Conservation (phyloP, 2,888 invertebrate species). For the Tetanocera ferruginea region DNA sequence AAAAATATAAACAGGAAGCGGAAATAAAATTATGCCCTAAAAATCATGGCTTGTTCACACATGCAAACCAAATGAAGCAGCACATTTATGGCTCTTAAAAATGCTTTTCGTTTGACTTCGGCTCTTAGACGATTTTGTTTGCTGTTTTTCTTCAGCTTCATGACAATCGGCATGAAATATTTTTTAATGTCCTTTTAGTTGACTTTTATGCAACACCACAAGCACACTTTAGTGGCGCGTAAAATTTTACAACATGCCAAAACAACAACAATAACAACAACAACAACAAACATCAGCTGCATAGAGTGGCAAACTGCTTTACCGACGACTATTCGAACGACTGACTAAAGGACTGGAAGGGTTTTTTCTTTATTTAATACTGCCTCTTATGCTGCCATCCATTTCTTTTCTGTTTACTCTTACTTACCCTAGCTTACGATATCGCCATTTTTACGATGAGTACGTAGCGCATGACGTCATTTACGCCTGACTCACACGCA, state of each 20-base stretch:
- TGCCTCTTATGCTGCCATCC: neutral
- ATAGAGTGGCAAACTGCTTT: too few species aligned
- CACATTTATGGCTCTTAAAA: too few species aligned
- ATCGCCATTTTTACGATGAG: constrained; percentile 28
- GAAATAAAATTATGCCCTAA: too few species aligned
- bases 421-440: neutral
- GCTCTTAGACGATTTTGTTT: too few species aligned
- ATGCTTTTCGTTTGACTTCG: too few species aligned
- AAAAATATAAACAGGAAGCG: too few species aligned
- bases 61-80: too few species aligned
- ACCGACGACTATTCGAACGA: neutral
- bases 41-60: too few species aligned
- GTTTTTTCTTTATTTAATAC: neutral
- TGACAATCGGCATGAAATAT: neutral
- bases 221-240: neutral
- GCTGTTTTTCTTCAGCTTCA: too few species aligned
- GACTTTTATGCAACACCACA: neutral
- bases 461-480: constrained; percentile 1
- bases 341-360: neutral
- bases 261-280: too few species aligned
- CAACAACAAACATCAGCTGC: too few species aligned
- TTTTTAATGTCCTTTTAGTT: neutral
- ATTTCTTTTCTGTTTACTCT: neutral
- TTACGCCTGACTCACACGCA: constrained; percentile 3
- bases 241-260: neutral